These are phyloP conservation scores for Chunga burmeisteri DNA, from an alignment of 2,113 vertebrate species.

Conservation along the genomic window DNA sequence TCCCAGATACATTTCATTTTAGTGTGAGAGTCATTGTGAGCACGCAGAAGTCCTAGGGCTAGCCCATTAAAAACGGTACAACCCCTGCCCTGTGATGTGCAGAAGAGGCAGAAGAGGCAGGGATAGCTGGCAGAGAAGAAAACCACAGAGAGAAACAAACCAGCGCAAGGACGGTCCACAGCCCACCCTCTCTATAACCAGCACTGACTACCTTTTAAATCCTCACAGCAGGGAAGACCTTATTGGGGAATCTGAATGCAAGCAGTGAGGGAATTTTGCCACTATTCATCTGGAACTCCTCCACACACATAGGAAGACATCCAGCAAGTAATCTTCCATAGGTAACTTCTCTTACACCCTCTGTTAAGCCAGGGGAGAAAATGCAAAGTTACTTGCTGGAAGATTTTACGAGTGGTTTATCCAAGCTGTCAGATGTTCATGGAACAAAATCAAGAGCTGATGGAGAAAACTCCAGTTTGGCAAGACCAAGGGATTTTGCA, in stretches of 20 bases:
- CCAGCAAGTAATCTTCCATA: background rate
- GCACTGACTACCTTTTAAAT: background rate
- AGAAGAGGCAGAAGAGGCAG: background rate
- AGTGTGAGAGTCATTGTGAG: background rate
- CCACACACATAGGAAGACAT: background rate
- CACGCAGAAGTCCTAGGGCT: background rate
- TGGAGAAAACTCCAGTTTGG: background rate
- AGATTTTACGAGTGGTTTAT: constrained; percentile 9
- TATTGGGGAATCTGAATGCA: background rate
- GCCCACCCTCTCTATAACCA: background rate
- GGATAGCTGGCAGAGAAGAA: background rate
- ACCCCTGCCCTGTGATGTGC: background rate
- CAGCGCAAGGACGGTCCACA: accelerated
- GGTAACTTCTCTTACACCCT: background rate
- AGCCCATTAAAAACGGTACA: background rate
- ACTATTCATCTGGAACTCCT: background rate
- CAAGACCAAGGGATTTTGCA: constrained; percentile 2
- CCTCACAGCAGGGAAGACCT: background rate
- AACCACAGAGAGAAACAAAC: background rate
- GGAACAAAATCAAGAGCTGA: background rate
- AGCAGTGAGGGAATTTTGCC: background rate
- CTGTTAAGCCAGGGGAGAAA: background rate
- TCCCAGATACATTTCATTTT: background rate
- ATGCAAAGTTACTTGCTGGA: background rate
- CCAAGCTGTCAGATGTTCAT: background rate